A percentile compares a stretch with the other conserved stretches of the same genome.
Conservation (phyloP, 2,888 invertebrate species). For the Ophioninae sp. region DNA sequence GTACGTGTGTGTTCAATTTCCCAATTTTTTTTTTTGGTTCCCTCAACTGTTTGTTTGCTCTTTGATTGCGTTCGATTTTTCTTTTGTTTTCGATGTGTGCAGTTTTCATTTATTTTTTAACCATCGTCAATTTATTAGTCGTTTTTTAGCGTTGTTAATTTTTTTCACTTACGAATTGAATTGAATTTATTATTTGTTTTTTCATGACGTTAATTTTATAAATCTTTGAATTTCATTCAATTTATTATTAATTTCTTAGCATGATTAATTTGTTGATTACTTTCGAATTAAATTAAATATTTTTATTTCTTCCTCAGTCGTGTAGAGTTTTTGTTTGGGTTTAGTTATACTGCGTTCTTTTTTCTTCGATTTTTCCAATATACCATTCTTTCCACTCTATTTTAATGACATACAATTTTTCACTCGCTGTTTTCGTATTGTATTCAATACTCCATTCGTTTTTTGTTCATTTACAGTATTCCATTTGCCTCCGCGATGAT, state of each 20-base stretch:
- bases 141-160: neutral
- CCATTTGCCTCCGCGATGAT: neutral
- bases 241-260: no score
- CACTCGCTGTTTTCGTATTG: neutral
- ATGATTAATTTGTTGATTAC: no score
- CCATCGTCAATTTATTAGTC: neutral
- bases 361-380: neutral
- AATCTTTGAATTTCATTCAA: no score
- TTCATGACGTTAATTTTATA: neutral
- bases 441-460: no score
- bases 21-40: neutral
- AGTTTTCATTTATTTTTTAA: neutral
- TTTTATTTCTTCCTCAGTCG: no score
- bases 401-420: neutral
- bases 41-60: neutral
- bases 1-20: neutral
- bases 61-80: neutral
- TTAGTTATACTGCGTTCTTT: neutral
- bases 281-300: no score
- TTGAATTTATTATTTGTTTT: neutral
- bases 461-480: neutral
- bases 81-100: neutral
- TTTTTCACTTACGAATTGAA: neutral
- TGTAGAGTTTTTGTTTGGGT: no score
- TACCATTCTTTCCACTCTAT: neutral